Base-by-base conservation (phyloP, 2,888 invertebrate species). In the Lissocephala sabroskyi region DNA sequence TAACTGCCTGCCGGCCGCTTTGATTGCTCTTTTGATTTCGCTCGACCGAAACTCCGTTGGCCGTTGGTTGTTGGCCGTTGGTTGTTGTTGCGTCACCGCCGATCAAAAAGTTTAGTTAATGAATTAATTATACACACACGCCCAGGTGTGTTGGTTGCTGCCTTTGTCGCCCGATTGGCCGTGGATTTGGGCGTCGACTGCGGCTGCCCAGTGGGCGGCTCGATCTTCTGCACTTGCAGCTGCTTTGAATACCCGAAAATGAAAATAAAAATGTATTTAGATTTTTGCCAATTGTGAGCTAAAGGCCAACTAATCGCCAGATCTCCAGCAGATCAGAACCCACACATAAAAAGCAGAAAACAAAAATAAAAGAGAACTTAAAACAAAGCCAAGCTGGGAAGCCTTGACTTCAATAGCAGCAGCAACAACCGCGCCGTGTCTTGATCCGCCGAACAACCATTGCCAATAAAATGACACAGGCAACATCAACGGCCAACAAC, bases 321-420 rank as follows among this genome's bases (percentile, higher is more conserved):
- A 35, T 10, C 16, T 35, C 35, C 13, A 35, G 13, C 35, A 16
- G 13, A 3, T n/a, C n/a, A 23, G 4, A 23, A 23, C 3, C 23
- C 23, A 23, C 3, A 23, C 35, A 16, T 13, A 35, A 13, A 35
- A 16, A 35, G 16, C 3, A 23, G 7, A 23, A 23, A 23, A 23
- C 3, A 23, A 23, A 23, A 23, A 23, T 23, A 5, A 23, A 23
- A 23, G 23, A 35, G 16, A 35, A 35, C 16, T 16, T 35, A 16
- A 35, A 35, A 35, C 35, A 35, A 35, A 35, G 35, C 4, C 23
- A 60, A 57, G 60, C 71, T 59, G 64, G 46, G n/a, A n/a, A n/a
- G 68, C 70, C 70, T 71, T 71, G 70, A 73, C 70, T 71, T 40
- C 76, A 55, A 76, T 76, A 33, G 37, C 52, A 17, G 43, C 45